Percentiles rank a stretch among this genome's conserved stretches.
phyloP scores from a whole-genome alignment of 2,797 vertebrate genomes.

The Pangasius mekongensis region DNA sequence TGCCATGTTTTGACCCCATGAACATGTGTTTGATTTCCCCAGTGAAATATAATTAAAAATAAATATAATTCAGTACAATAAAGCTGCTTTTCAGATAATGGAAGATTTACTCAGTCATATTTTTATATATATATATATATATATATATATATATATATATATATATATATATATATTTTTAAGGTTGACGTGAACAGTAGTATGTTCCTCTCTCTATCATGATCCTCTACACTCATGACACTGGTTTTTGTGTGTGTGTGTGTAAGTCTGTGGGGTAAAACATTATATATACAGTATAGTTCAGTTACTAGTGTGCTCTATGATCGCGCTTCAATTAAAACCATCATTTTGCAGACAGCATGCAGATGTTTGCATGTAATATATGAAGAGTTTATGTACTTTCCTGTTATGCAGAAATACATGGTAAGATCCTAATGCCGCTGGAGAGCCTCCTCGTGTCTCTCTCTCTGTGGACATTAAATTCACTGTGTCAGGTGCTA shows the following conservation, averaged over 20 bases:
- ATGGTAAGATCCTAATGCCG: background rate
- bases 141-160: too few species aligned
- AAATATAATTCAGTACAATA: background rate
- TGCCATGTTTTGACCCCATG: background rate
- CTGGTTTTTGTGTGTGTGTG: too few species aligned
- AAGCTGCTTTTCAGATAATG: too few species aligned
- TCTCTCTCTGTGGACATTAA: slow-evolving; percentile 54
- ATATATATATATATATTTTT: too few species aligned
- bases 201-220: too few species aligned
- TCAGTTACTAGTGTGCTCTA: background rate
- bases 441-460: background rate
- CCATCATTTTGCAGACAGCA: background rate
- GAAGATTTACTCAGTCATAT: too few species aligned
- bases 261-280: background rate
- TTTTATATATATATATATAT: too few species aligned
- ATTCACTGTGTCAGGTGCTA: slow-evolving; percentile 68
- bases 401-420: background rate
- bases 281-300: background rate
- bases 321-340: background rate
- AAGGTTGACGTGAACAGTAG: too few species aligned
- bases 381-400: background rate
- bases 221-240: too few species aligned
- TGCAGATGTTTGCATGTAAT: background rate
- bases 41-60: background rate
- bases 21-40: background rate